A percentile compares a stretch with the other conserved stretches of the same genome.
phyloP scores from a whole-genome alignment of 2,888 invertebrate genomes.

The Scaeva pyrastri region DNA sequence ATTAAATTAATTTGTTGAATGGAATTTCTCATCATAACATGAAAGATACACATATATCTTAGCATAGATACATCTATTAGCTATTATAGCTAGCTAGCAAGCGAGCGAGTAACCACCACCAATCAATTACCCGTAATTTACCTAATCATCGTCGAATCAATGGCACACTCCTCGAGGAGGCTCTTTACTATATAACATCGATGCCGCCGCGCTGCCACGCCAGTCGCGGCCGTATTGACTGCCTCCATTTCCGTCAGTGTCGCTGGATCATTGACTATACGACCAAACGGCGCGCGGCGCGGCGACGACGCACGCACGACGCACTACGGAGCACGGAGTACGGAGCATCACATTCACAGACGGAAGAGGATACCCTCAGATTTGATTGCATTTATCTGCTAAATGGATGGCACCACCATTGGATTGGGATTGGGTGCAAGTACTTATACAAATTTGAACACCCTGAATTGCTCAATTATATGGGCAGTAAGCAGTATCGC shows the following conservation, averaged over 20 bases:
- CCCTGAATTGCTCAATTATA: conserved; percentile 68
- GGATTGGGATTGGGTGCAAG: conserved; percentile 32
- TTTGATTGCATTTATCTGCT: conserved; percentile 50
- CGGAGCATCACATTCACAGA: too few species aligned
- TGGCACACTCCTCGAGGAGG: conserved; percentile 53
- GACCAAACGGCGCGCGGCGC: not conserved
- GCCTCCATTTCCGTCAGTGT: not conserved
- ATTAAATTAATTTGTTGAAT: conserved; percentile 70
- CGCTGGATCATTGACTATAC: not conserved
- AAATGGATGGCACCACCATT: conserved; percentile 35
- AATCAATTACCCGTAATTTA: conserved; percentile 73
- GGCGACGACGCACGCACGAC: not conserved
- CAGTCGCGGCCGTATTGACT: too few species aligned
- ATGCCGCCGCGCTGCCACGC: not conserved
- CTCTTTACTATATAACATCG: not conserved
- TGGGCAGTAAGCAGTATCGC: conserved; percentile 66
- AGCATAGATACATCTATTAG: conserved; percentile 35
- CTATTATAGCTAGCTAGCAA: too few species aligned
- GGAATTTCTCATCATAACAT: conserved; percentile 44
- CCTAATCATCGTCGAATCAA: conserved; percentile 62
- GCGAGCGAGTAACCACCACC: conserved; percentile 40
- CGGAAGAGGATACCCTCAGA: conserved; percentile 54
- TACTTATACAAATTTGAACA: conserved; percentile 61
- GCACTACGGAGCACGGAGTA: too few species aligned
- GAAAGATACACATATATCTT: not conserved